These are phyloP conservation scores for Patella caerulea DNA, from an alignment of 2,888 invertebrate genomes.

Conservation along the genomic window DNA sequence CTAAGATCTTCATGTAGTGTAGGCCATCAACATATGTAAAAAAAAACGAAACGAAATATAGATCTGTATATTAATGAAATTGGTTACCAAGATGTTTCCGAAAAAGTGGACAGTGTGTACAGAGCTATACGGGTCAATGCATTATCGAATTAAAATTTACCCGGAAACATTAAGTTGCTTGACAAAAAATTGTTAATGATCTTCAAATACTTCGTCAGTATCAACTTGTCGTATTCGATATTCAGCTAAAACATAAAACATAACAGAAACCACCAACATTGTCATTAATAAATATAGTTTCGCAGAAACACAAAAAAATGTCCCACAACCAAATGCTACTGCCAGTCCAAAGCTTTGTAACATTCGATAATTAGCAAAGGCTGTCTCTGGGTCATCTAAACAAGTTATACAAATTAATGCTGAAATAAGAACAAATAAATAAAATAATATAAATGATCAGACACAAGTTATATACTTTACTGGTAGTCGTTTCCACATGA, in stretches of 20 bases:
- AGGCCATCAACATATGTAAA: too few species aligned
- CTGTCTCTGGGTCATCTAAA: slow-evolving; percentile 67
- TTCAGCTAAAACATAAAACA: slow-evolving; percentile 69
- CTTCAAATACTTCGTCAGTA: slow-evolving; percentile 46
- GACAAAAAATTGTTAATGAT: slow-evolving; percentile 22
- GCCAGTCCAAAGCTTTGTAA: slow-evolving; percentile 69
- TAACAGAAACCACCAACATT: slow-evolving; percentile 64
- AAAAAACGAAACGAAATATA: too few species aligned
- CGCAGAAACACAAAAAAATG: slow-evolving; percentile 62
- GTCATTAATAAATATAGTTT: slow-evolving; percentile 67
- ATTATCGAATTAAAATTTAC: too few species aligned
- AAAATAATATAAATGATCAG: not conserved
- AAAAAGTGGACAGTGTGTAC: not conserved
- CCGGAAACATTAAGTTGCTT: too few species aligned
- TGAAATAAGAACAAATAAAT: slow-evolving; percentile 40
- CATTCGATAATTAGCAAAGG: slow-evolving; percentile 69
- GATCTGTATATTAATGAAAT: too few species aligned
- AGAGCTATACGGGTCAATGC: too few species aligned
- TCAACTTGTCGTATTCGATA: slow-evolving; percentile 63
- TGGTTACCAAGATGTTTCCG: too few species aligned
- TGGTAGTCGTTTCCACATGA: too few species aligned
- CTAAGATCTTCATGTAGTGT: too few species aligned
- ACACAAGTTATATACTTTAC: not conserved
- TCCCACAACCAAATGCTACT: slow-evolving; percentile 62
- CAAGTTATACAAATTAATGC: slow-evolving; percentile 68